phyloP scores from a whole-genome alignment of 1,140 invertebrate genomes.

The Drosophila obscura region DNA sequence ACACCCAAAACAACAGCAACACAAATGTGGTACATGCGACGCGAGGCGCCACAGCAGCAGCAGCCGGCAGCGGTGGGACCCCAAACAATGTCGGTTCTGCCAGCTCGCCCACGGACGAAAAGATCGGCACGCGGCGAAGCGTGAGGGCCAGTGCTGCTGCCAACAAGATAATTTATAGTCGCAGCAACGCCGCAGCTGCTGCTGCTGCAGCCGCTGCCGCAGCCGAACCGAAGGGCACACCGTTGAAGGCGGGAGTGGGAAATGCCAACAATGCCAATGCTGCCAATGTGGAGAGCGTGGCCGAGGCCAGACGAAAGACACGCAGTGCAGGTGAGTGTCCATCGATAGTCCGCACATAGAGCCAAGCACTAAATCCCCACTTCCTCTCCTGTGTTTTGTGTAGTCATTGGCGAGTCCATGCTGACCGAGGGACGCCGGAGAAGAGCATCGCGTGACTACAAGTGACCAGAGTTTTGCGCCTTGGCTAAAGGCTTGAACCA shows the following conservation, averaged over 20 bases:
- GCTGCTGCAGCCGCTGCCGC: slow-evolving; percentile 58
- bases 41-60: slow-evolving; percentile 68
- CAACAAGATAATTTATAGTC: slow-evolving; percentile 79
- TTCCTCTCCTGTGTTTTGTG: background rate
- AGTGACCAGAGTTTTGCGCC: slow-evolving; percentile 85
- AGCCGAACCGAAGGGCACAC: slow-evolving; percentile 53
- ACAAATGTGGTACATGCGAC: slow-evolving; percentile 65
- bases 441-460: slow-evolving; percentile 86
- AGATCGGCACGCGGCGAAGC: slow-evolving; percentile 77
- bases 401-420: slow-evolving; percentile 76
- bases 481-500: slow-evolving; percentile 78
- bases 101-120: slow-evolving; percentile 76
- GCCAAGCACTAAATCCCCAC: background rate
- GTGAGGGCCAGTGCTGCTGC: slow-evolving; percentile 76
- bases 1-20: slow-evolving; percentile 20
- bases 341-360: accelerated
- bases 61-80: slow-evolving; percentile 28
- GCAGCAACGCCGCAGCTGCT: slow-evolving; percentile 64
- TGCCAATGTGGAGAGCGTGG: slow-evolving; percentile 62
- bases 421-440: slow-evolving; percentile 83
- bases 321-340: slow-evolving; percentile 86
- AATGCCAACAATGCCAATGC: slow-evolving; percentile 30
- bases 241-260: slow-evolving; percentile 30
- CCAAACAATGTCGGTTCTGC: slow-evolving; percentile 47
- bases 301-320: slow-evolving; percentile 86